phyloP scores from a whole-genome alignment of 2,113 vertebrate genomes.

The Machaerirhynchus nigripectus region DNA sequence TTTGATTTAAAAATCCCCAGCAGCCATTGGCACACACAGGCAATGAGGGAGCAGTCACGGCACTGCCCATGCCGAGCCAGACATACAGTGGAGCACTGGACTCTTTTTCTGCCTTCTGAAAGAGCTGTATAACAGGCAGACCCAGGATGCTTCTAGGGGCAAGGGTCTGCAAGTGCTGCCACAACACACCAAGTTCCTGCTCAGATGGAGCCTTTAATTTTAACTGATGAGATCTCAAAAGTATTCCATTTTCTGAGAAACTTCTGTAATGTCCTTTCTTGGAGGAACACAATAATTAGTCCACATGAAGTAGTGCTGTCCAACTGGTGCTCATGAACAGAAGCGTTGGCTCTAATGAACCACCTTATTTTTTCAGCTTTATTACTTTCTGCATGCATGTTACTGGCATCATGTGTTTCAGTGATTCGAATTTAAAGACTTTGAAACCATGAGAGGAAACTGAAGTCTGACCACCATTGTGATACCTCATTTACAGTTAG shows the following conservation, averaged over 20 bases:
- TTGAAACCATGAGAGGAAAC: not conserved
- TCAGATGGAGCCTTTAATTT: not conserved
- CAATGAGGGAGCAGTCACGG: not conserved
- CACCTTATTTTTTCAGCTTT: not conserved
- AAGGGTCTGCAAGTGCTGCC: not conserved
- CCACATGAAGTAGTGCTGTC: not conserved
- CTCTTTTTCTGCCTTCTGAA: not conserved
- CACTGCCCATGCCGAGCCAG: rapidly evolving
- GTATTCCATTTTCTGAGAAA: not conserved
- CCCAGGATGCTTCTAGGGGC: no score
- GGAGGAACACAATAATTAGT: not conserved
- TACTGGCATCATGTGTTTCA: constrained; percentile 9
- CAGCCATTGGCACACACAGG: no score
- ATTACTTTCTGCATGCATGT: not conserved
- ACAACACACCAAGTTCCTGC: not conserved
- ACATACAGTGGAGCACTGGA: rapidly evolving
- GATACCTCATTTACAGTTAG: constrained; percentile 16
- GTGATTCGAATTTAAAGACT: constrained; percentile 1
- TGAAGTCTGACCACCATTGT: not conserved
- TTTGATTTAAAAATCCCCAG: not conserved
- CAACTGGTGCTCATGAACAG: not conserved
- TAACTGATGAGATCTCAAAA: not conserved
- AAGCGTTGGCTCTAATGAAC: not conserved
- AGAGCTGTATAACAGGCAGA: not conserved
- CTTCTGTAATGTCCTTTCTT: not conserved